Evolutionary conservation across 1,140 invertebrate species (phyloP).

Genomic region (Drosophila nigrodunni): DNA sequence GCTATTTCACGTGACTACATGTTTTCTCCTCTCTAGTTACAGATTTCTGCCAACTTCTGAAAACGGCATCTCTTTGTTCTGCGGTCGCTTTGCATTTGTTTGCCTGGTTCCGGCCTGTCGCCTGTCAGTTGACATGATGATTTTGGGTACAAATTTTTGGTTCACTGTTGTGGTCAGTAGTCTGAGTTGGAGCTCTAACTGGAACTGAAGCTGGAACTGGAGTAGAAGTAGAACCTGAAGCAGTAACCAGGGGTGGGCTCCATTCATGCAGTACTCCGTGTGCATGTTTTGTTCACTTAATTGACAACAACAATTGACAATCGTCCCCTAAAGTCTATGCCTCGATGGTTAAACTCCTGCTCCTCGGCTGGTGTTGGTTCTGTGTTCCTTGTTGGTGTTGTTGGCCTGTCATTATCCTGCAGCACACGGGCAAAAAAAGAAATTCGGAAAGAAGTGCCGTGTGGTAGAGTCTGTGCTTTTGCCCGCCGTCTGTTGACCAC

Average conservation of each 20-base stretch:
- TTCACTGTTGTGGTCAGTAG: constrained; percentile 52
- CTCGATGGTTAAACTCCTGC: constrained; percentile 23
- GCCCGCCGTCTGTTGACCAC: constrained; percentile 59
- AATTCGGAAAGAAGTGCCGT: constrained; percentile 19
- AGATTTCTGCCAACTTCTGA: constrained; percentile 17
- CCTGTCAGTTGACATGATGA: constrained; percentile 57
- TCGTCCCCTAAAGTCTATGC: constrained; percentile 58
- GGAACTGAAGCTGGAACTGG: no score
- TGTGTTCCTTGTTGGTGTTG: constrained; percentile 36
- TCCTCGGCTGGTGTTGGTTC: constrained; percentile 13
- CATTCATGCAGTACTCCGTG: constrained; percentile 50
- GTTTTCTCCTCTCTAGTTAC: constrained; percentile 15
- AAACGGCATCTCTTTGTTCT: constrained; percentile 58
- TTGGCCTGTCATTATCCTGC: constrained; percentile 73
- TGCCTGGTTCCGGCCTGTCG: constrained; percentile 42
- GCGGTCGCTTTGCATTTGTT: constrained; percentile 72
- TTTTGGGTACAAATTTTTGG: constrained; percentile 71
- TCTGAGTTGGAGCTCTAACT: neutral
- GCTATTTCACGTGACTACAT: neutral
- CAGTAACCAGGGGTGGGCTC: constrained; percentile 6
- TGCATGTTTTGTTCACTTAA: constrained; percentile 77
- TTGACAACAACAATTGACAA: constrained; percentile 80
- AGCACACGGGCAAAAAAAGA: constrained; percentile 27
- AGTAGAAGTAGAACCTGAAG: no score
- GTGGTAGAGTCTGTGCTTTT: constrained; percentile 22